phyloP scores from a whole-genome alignment of 2,113 vertebrate genomes.

The Paraplagusia blochii region DNA sequence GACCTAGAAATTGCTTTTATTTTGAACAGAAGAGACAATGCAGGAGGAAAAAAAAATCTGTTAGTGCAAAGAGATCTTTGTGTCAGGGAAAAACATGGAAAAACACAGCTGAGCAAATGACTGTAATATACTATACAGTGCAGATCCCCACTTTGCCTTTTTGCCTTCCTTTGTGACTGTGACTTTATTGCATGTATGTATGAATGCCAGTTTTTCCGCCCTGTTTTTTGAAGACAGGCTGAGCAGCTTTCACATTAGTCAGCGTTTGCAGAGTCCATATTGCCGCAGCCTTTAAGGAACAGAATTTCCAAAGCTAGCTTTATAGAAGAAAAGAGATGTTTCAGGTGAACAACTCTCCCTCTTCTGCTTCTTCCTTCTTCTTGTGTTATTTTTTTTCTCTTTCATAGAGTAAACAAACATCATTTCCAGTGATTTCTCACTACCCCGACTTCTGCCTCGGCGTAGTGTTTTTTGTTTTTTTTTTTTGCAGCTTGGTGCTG shows the following conservation, averaged over 20 bases:
- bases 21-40: conserved; percentile 66
- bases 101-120: conserved; percentile 52
- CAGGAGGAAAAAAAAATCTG: conserved; percentile 11
- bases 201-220: too few species aligned
- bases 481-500: conserved; percentile 84
- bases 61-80: conserved; percentile 49
- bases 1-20: conserved; percentile 72
- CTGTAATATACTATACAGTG: conserved; percentile 32
- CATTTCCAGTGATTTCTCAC: conserved; percentile 95
- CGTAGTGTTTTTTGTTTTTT: too few species aligned
- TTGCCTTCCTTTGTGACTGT: conserved; percentile 11
- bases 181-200: conserved; percentile 46
- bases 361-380: conserved; percentile 38
- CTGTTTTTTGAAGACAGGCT: conserved; percentile 42
- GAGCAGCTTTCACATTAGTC: conserved; percentile 61
- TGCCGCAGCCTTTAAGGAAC: conserved; percentile 52
- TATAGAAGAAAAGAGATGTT: conserved; percentile 11
- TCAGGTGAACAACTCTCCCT: conserved; percentile 29
- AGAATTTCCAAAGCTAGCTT: conserved; percentile 58
- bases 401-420: conserved; percentile 96
- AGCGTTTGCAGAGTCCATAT: conserved; percentile 61
- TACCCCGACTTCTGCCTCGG: conserved; percentile 85
- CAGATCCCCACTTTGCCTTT: conserved; percentile 30
- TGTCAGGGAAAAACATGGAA: conserved; percentile 45
- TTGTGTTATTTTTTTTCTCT: conserved; percentile 48